Evolutionary conservation across 2,113 vertebrate species (phyloP).

Genomic region (Gorsachius goisagi): DNA sequence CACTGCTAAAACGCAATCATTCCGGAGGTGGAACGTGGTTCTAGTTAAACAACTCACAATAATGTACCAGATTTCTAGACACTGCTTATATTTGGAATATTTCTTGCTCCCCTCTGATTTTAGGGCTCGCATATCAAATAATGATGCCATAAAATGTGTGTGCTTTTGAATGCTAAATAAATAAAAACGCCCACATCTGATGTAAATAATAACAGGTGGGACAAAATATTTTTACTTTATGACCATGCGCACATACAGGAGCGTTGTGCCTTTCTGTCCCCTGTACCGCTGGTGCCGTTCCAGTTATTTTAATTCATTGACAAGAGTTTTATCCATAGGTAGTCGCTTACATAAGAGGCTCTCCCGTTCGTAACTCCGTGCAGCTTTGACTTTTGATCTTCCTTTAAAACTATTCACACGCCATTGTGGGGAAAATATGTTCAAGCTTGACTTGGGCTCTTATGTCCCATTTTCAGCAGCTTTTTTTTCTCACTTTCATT

Average conservation of each 20-base stretch:
- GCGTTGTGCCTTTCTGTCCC: too few species aligned
- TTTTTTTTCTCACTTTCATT: not conserved
- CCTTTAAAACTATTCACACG: not conserved
- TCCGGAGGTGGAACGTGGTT: not conserved
- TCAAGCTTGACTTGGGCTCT: not conserved
- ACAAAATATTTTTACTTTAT: not conserved
- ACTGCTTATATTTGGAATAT: not conserved
- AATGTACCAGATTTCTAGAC: not conserved
- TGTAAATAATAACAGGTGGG: not conserved
- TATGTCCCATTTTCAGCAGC: not conserved
- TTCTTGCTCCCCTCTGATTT: not conserved
- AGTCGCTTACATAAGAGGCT: not conserved
- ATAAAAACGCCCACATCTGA: not conserved
- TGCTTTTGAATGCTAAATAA: not conserved
- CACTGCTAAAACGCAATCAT: not conserved
- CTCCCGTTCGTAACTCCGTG: accelerated
- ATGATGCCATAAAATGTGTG: not conserved
- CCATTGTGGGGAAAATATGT: accelerated
- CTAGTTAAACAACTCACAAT: not conserved
- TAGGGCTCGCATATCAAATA: not conserved
- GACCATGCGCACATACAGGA: accelerated
- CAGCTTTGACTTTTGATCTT: not conserved
- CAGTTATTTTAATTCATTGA: not conserved
- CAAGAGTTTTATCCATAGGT: not conserved
- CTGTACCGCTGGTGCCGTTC: not conserved